Conservation (phyloP, 2,113 vertebrate genomes). For the Rhinopomastus cyanomelas region DNA sequence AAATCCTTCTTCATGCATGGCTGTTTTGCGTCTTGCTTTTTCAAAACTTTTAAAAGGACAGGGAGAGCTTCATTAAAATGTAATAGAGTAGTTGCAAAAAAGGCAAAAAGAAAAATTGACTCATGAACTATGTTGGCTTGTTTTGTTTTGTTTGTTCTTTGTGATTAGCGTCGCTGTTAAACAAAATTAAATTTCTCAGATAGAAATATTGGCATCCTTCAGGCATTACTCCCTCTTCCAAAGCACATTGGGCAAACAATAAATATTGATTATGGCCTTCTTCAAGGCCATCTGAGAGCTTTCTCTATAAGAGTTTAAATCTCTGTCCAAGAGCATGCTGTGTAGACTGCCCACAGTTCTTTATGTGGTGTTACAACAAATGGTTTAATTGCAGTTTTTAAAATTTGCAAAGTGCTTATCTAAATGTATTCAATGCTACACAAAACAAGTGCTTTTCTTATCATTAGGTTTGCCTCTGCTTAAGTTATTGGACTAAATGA, state of each 20-base stretch:
- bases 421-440: neutral
- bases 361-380: neutral
- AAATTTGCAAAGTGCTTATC: neutral
- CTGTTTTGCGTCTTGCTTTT: neutral
- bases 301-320: neutral
- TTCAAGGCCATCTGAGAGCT: neutral
- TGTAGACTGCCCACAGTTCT: neutral
- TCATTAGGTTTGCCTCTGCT: neutral
- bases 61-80: neutral
- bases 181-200: constrained; percentile 16
- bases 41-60: constrained; percentile 2
- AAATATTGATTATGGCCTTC: neutral
- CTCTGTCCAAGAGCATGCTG: neutral
- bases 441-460: neutral
- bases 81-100: neutral
- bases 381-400: neutral
- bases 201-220: constrained; percentile 1
- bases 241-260: neutral
- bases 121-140: neutral
- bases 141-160: neutral
- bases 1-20: neutral
- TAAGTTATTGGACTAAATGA: constrained; percentile 10
- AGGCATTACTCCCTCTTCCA: neutral
- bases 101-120: neutral
- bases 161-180: neutral